A percentile compares a stretch with the other conserved stretches of the same genome.
Evolutionary conservation across 2,888 invertebrate genomes (phyloP).

Genomic region (Phyllotreta cruciferae): DNA sequence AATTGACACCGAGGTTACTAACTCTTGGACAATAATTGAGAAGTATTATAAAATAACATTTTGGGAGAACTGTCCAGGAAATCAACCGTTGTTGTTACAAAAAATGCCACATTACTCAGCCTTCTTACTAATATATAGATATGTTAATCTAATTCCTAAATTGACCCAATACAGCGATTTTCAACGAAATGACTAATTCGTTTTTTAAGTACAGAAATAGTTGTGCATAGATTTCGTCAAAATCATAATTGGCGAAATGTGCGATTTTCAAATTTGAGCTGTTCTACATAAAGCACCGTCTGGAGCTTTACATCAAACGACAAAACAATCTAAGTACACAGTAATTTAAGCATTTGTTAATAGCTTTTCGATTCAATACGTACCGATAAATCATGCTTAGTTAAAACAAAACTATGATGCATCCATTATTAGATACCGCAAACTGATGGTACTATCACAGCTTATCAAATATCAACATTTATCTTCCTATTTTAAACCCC

Average conservation of each 20-base stretch:
- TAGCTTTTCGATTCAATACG: slow-evolving; percentile 7
- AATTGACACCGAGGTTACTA: slow-evolving; percentile 8
- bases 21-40: slow-evolving; percentile 3
- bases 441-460: too few species aligned
- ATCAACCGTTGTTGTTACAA: too few species aligned
- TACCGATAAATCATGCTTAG: not conserved
- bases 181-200: slow-evolving; percentile 13
- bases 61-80: too few species aligned
- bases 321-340: slow-evolving; percentile 1
- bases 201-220: slow-evolving; percentile 41
- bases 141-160: slow-evolving; percentile 19
- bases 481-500: too few species aligned
- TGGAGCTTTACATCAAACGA: not conserved
- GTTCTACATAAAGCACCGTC: slow-evolving; percentile 8
- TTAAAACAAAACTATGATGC: too few species aligned
- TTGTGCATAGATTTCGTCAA: slow-evolving; percentile 39
- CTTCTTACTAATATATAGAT: slow-evolving; percentile 11
- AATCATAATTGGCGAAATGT: slow-evolving; percentile 39
- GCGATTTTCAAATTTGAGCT: slow-evolving; percentile 29
- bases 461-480: too few species aligned
- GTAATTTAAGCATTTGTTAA: not conserved
- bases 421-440: too few species aligned
- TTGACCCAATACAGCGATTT: slow-evolving; percentile 21
- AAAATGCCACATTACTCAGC: slow-evolving; percentile 3
- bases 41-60: not conserved